Conservation (phyloP, 64 coral and sea anemone genomes). For the Astreopora myriophthalma region DNA sequence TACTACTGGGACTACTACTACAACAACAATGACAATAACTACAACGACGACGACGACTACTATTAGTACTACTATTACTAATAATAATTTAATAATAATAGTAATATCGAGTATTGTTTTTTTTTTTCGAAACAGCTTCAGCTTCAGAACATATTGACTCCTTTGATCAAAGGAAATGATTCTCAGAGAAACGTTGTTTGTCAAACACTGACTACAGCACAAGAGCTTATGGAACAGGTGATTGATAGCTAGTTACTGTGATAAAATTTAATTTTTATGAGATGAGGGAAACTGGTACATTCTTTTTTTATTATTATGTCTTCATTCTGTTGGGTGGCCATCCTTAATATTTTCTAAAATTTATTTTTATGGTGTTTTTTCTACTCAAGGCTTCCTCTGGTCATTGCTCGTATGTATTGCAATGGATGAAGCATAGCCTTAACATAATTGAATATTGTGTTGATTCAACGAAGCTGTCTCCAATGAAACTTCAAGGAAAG, state of each 20-base stretch:
- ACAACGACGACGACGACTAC: too few species aligned
- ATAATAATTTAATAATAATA: too few species aligned
- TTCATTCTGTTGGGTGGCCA: too few species aligned
- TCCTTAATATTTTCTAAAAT: background rate
- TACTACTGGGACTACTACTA: too few species aligned
- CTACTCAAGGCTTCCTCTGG: background rate
- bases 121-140: background rate
- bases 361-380: background rate
- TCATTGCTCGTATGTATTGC: background rate
- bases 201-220: background rate
- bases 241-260: background rate
- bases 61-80: too few species aligned
- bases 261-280: background rate
- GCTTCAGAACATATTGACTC: background rate
- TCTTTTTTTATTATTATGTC: background rate
- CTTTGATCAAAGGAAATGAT: background rate
- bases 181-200: background rate
- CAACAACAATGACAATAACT: too few species aligned
- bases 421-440: background rate
- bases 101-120: background rate
- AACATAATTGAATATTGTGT: background rate
- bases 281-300: background rate
- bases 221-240: slow-evolving; percentile 8
- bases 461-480: background rate
- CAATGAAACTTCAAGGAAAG: background rate